These are phyloP conservation scores for Fregata magnificens DNA, from an alignment of 2,113 vertebrate species.

Conservation along the genomic window DNA sequence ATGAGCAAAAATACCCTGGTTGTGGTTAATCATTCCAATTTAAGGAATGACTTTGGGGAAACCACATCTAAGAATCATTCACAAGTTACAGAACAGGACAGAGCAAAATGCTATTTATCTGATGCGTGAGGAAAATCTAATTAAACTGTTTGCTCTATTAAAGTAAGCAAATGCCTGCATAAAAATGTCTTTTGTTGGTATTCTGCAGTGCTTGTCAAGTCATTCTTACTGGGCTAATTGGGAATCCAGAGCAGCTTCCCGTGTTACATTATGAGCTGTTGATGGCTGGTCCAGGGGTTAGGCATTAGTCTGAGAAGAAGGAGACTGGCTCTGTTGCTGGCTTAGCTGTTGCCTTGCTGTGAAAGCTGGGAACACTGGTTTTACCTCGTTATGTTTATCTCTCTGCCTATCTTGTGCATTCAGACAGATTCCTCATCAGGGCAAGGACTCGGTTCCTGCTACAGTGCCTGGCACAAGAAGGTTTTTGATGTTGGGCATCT, in stretches of 20 bases:
- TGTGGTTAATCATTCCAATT: background rate
- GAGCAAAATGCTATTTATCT: background rate
- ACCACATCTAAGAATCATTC: conserved; percentile 14
- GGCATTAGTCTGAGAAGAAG: background rate
- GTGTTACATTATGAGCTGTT: background rate
- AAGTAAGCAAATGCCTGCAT: conserved; percentile 23
- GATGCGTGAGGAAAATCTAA: conserved; percentile 46
- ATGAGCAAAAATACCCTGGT: background rate
- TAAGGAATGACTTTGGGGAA: conserved; percentile 22
- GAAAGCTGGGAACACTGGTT: background rate
- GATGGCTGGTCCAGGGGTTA: background rate
- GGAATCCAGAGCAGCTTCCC: background rate
- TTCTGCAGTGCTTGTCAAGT: background rate
- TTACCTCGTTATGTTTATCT: background rate
- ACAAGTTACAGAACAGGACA: background rate
- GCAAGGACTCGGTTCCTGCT: background rate
- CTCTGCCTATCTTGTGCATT: background rate
- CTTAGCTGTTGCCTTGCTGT: background rate
- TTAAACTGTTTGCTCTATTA: conserved; percentile 23
- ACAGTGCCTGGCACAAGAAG: background rate
- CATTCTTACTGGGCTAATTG: background rate
- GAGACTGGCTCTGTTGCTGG: background rate
- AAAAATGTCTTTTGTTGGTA: background rate
- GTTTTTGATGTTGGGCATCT: background rate
- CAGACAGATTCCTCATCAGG: background rate